Conservation (phyloP, 2,113 vertebrate species). For the Macroglossus sobrinus region DNA sequence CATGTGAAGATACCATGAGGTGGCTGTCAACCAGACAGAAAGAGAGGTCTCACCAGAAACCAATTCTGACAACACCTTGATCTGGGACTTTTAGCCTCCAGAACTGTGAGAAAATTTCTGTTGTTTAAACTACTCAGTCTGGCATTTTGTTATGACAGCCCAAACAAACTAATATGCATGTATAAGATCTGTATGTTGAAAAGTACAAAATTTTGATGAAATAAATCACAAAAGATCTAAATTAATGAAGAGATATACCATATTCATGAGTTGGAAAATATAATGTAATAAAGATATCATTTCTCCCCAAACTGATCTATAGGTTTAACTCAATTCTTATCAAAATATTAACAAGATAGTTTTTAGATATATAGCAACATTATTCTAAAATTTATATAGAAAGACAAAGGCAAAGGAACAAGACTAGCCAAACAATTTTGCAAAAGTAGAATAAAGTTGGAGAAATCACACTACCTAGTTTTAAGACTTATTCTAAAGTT, state of each 20-base stretch:
- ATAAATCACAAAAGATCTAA: neutral
- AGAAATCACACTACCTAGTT: neutral
- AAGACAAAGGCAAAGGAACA: neutral
- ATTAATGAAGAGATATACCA: neutral
- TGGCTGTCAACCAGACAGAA: neutral
- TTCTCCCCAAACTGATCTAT: neutral
- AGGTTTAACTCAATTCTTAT: neutral
- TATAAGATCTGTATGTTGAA: neutral
- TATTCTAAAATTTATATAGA: slow-evolving; percentile 4
- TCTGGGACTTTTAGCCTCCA: neutral
- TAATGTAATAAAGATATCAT: neutral
- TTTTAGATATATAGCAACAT: neutral
- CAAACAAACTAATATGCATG: neutral
- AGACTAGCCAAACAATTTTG: neutral
- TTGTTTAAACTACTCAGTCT: neutral
- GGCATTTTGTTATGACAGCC: neutral
- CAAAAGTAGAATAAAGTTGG: neutral
- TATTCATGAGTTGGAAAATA: neutral
- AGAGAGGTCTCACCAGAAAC: neutral
- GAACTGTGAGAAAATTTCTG: neutral
- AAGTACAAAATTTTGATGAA: neutral
- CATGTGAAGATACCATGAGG: neutral
- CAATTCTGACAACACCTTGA: neutral
- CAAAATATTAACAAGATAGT: neutral
- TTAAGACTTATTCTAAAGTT: neutral